phyloP scores from a whole-genome alignment of 2,797 vertebrate genomes.

The Centropyge bicolor region DNA sequence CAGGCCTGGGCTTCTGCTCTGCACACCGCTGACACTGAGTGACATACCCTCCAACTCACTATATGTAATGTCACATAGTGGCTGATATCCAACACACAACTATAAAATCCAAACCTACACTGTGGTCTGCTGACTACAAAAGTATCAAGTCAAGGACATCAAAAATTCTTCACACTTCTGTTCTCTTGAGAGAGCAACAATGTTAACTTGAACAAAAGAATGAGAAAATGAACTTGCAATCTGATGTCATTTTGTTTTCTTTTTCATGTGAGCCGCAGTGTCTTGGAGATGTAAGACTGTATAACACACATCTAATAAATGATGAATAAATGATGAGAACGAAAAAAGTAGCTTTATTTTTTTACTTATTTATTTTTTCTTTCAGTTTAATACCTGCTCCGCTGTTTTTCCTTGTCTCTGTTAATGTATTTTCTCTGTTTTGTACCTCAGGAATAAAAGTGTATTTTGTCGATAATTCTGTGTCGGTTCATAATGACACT shows the following conservation, averaged over 20 bases:
- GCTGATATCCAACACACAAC: too few relatives aligned
- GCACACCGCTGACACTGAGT: conserved; percentile 58
- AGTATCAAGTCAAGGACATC: not conserved
- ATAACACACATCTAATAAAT: not conserved
- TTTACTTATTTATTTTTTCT: not conserved
- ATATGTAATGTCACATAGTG: not conserved
- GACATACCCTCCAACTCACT: not conserved
- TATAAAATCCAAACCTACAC: not conserved
- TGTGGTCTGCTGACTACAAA: not conserved
- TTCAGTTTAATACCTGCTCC: not conserved
- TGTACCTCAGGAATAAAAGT: not conserved
- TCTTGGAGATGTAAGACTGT: not conserved
- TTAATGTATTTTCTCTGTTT: not conserved
- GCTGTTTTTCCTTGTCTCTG: not conserved
- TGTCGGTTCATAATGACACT: too few relatives aligned
- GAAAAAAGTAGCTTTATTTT: not conserved
- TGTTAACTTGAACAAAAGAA: not conserved
- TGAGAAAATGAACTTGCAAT: not conserved
- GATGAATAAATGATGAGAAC: not conserved
- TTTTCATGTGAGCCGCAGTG: not conserved
- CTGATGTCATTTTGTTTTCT: not conserved
- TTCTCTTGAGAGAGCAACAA: not conserved
- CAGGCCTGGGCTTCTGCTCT: conserved; percentile 90
- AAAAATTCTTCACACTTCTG: not conserved
- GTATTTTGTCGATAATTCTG: too few relatives aligned